Evolutionary conservation across 2,797 vertebrate genomes (phyloP).

Genomic region (Centropyge bicolor): DNA sequence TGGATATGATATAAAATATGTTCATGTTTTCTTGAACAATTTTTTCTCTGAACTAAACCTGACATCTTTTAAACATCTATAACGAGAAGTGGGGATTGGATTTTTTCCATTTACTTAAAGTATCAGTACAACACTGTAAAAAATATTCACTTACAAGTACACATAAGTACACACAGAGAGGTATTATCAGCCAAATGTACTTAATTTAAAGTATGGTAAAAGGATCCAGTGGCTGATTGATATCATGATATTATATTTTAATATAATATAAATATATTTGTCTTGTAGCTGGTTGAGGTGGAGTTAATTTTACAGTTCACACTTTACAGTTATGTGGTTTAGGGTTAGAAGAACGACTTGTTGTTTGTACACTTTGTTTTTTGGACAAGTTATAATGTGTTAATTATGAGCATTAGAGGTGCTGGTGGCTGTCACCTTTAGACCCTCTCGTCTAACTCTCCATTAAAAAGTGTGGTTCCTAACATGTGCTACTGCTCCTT

Average conservation of each 20-base stretch:
- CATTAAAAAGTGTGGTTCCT: not conserved
- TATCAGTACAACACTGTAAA: not conserved
- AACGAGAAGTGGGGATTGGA: not conserved
- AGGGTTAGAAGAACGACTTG: not conserved
- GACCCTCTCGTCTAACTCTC: not conserved
- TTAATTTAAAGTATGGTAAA: too few species aligned
- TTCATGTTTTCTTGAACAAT: not conserved
- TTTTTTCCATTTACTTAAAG: not conserved
- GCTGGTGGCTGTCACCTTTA: not conserved
- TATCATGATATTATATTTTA: not conserved
- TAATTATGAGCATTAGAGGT: not conserved
- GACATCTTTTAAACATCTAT: not conserved
- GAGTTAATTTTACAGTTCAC: not conserved
- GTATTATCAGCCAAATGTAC: not conserved
- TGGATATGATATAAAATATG: not conserved
- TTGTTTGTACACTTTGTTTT: not conserved
- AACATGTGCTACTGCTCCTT: not conserved
- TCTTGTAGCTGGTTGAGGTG: not conserved
- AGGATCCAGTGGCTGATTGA: not conserved
- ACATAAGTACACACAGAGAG: not conserved
- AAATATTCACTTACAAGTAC: not conserved
- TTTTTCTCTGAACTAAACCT: not conserved
- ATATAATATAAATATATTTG: not conserved
- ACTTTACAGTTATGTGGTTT: not conserved
- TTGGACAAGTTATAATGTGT: not conserved